Evolutionary conservation across 2,888 invertebrate genomes (phyloP).

Genomic region (Polyommatus icarus): DNA sequence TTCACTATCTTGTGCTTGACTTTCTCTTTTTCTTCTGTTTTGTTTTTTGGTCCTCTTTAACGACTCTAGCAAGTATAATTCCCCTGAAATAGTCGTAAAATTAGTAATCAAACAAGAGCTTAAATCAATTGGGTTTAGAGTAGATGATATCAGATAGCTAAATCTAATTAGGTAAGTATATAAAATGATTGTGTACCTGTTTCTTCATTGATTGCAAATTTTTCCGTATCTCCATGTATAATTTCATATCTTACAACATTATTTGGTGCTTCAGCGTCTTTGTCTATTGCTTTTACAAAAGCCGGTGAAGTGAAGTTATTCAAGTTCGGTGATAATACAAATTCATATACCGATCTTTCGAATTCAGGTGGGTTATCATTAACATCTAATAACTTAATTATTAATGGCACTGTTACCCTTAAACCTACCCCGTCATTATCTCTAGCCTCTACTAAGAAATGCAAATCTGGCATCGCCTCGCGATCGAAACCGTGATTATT

Average conservation of each 20-base stretch:
- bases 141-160: neutral
- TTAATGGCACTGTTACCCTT: conserved; percentile 85
- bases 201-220: conserved; percentile 86
- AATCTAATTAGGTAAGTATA: neutral
- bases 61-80: conserved; percentile 82
- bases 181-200: conserved; percentile 76
- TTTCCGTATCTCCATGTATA: conserved; percentile 87
- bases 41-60: conserved; percentile 69
- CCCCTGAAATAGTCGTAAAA: conserved; percentile 63
- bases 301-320: conserved; percentile 88
- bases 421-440: conserved; percentile 92
- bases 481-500: conserved; percentile 90
- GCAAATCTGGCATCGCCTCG: conserved; percentile 87
- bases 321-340: conserved; percentile 87
- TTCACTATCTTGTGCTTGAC: conserved; percentile 75
- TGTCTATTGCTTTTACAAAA: conserved; percentile 90
- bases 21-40: conserved; percentile 68
- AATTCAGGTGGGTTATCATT: conserved; percentile 95
- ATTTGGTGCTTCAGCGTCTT: conserved; percentile 91
- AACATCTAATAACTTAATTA: conserved; percentile 87
- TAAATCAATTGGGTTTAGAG: neutral
- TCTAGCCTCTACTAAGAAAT: conserved; percentile 91
- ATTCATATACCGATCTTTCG: conserved; percentile 88
- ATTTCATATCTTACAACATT: conserved; percentile 92
- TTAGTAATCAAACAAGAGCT: conserved; percentile 7